These are phyloP conservation scores for Amiota communis DNA, from an alignment of 2,888 invertebrate genomes.

Conservation along the genomic window DNA sequence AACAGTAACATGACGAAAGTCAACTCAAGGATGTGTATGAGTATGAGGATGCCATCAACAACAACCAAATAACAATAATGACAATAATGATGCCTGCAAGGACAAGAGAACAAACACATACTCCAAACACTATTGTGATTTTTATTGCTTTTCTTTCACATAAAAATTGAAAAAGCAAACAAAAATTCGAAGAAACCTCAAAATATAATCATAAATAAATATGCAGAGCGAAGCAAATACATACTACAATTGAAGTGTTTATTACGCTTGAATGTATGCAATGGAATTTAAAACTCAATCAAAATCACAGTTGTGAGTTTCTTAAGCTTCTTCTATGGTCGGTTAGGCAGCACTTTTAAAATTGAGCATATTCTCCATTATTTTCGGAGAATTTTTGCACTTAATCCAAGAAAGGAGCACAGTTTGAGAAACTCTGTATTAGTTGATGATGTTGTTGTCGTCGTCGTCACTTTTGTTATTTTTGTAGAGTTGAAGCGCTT, in stretches of 20 bases:
- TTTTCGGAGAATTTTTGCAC: too few species aligned
- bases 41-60: not conserved
- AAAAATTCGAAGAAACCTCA: conserved; percentile 3
- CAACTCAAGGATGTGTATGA: not conserved
- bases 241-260: conserved; percentile 1
- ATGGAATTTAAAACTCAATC: conserved; percentile 28
- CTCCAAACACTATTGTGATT: too few species aligned
- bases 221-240: not conserved
- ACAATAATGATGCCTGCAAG: conserved; percentile 4
- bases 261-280: conserved; percentile 29
- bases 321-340: too few species aligned
- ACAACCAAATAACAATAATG: not conserved
- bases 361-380: too few species aligned
- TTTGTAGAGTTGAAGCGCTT: conserved; percentile 14
- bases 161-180: not conserved
- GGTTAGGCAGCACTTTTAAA: too few species aligned
- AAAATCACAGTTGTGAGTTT: conserved; percentile 17
- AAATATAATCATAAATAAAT: not conserved
- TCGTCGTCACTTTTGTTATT: conserved; percentile 31
- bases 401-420: too few species aligned
- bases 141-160: too few species aligned
- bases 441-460: conserved; percentile 51
- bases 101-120: not conserved
- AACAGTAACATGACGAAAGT: not conserved
- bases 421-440: too few species aligned